Evolutionary conservation across 1,140 invertebrate genomes (phyloP).

Genomic region (Cephus cinctus): DNA sequence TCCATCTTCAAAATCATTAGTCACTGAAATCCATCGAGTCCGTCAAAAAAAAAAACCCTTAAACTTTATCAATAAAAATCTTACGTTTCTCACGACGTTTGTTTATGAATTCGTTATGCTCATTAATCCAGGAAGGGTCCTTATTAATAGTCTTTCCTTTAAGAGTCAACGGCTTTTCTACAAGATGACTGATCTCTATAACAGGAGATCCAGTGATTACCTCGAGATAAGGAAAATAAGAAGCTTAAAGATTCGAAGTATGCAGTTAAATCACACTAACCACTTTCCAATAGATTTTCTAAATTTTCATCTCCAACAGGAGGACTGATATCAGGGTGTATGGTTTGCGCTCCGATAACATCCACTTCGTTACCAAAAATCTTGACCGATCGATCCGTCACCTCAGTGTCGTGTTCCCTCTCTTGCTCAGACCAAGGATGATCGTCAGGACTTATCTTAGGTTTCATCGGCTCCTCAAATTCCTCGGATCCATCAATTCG

Average conservation of each 20-base stretch:
- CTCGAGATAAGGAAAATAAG: too few relatives aligned
- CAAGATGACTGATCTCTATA: conserved; percentile 15
- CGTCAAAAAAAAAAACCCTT: neutral
- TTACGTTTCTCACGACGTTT: conserved; percentile 14
- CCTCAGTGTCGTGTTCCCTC: too few relatives aligned
- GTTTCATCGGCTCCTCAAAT: too few relatives aligned
- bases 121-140: neutral
- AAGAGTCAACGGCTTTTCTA: conserved; percentile 1
- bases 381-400: conserved; percentile 11
- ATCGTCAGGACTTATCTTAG: conserved; percentile 6
- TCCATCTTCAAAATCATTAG: conserved; percentile 16
- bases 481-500: conserved; percentile 5
- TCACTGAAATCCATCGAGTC: conserved; percentile 15
- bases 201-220: neutral
- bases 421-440: conserved; percentile 13
- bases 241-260: too few relatives aligned
- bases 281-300: too few relatives aligned
- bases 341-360: conserved; percentile 17
- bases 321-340: conserved; percentile 18
- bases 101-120: conserved; percentile 1
- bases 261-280: too few relatives aligned
- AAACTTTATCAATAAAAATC: conserved; percentile 5
- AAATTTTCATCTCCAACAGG: too few relatives aligned
- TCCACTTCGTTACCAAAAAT: conserved; percentile 14
- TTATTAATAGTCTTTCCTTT: neutral